phyloP scores from a whole-genome alignment of 2,797 vertebrate genomes.

The Lepidocolaptes lacrymiger region DNA sequence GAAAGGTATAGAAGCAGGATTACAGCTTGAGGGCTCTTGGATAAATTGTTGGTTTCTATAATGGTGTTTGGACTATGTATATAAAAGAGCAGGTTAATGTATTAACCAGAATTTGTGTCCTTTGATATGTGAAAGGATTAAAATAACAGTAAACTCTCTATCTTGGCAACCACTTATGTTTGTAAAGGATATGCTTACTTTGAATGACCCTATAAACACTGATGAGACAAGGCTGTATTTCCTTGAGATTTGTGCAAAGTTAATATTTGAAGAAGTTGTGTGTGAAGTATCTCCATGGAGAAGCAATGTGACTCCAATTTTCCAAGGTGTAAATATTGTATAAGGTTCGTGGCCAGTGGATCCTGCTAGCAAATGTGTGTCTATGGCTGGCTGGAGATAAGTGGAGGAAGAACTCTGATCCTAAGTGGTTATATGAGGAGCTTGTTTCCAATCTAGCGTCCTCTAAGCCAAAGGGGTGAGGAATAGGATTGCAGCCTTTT shows the following conservation, averaged over 20 bases:
- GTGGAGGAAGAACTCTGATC: neutral
- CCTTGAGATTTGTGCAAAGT: neutral
- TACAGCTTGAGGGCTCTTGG: neutral
- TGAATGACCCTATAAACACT: neutral
- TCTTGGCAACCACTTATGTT: accelerated
- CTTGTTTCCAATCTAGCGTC: neutral
- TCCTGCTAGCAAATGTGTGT: neutral
- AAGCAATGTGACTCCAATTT: neutral
- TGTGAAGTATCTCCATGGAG: neutral
- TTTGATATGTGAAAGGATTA: neutral
- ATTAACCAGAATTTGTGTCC: neutral
- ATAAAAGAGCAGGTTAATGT: neutral
- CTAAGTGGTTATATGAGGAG: neutral
- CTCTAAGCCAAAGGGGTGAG: neutral
- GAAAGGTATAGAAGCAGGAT: neutral
- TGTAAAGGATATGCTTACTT: neutral
- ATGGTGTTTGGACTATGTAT: neutral
- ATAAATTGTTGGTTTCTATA: neutral
- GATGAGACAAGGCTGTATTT: neutral
- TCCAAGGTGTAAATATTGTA: neutral
- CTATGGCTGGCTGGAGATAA: neutral
- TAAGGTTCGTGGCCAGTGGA: neutral
- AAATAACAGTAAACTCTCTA: neutral
- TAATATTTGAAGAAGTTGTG: neutral
- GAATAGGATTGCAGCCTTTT: neutral